Conservation (phyloP, 2,113 vertebrate species). For the Megaceryle maxima region DNA sequence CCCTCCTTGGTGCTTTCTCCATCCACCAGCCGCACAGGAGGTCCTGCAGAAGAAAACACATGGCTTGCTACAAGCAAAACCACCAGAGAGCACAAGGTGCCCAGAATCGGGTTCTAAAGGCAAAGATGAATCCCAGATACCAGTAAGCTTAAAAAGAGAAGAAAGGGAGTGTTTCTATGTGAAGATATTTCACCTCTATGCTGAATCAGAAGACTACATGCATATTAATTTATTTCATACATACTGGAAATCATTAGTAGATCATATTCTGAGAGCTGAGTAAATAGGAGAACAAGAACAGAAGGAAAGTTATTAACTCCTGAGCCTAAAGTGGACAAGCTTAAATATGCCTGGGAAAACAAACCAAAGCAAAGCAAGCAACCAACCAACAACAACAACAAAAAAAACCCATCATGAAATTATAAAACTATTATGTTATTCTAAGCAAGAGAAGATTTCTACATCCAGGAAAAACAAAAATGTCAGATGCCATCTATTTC, state of each 20-base stretch:
- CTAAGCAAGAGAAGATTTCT: neutral
- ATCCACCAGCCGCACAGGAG: constrained; percentile 81
- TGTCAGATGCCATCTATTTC: neutral
- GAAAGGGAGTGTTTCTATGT: neutral
- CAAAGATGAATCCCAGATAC: neutral
- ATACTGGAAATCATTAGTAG: neutral
- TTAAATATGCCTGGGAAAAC: constrained; percentile 20
- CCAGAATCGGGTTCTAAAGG: neutral
- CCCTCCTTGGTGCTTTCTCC: constrained; percentile 87
- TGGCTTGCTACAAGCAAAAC: neutral
- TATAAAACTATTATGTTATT: neutral
- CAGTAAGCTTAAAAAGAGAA: neutral
- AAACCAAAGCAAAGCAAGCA: neutral
- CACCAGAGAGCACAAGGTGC: neutral
- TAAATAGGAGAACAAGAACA: constrained; percentile 4
- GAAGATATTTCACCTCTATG: neutral
- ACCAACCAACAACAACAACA: too few relatives aligned
- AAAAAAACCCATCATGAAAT: neutral
- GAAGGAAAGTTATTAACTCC: neutral
- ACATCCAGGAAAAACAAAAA: constrained; percentile 4
- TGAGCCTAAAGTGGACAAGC: neutral
- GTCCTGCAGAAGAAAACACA: constrained; percentile 2
- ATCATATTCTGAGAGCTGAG: constrained; percentile 5
- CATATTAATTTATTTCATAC: neutral
- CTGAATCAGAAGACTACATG: neutral